These are phyloP conservation scores for Mormyrus proboscirostris DNA, from an alignment of 2,797 vertebrate genomes.

Conservation along the genomic window DNA sequence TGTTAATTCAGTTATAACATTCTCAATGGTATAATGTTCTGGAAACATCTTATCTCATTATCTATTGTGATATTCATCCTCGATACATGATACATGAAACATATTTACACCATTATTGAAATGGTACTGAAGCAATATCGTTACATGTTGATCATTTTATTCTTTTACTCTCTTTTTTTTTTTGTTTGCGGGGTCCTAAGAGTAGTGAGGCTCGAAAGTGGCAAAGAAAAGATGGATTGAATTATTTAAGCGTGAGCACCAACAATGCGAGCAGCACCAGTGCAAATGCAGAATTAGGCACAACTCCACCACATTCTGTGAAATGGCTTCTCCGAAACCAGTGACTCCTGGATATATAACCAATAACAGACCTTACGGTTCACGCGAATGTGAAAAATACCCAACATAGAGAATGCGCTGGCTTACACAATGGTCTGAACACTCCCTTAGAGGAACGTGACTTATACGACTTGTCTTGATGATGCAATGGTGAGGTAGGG, in stretches of 20 bases:
- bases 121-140: too few species aligned
- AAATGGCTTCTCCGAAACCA: not conserved
- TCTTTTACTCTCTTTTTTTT: not conserved
- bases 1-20: not conserved
- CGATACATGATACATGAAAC: not conserved
- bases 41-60: not conserved
- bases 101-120: not conserved
- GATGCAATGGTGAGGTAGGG: not conserved
- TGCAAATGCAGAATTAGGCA: not conserved
- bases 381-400: not conserved
- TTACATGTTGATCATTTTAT: not conserved
- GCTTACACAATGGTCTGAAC: not conserved
- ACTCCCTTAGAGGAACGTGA: not conserved
- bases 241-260: not conserved
- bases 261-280: not conserved
- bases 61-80: not conserved
- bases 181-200: not conserved
- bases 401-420: not conserved
- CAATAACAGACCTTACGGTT: not conserved
- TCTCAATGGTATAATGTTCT: not conserved
- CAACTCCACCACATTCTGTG: not conserved
- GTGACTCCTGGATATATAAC: not conserved
- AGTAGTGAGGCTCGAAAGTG: not conserved
- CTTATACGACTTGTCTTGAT: too few species aligned
- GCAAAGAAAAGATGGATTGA: not conserved